Percentiles rank a stretch among this genome's conserved stretches.
phyloP scores from a whole-genome alignment of 2,797 vertebrate genomes.

The Margarornis squamiger region DNA sequence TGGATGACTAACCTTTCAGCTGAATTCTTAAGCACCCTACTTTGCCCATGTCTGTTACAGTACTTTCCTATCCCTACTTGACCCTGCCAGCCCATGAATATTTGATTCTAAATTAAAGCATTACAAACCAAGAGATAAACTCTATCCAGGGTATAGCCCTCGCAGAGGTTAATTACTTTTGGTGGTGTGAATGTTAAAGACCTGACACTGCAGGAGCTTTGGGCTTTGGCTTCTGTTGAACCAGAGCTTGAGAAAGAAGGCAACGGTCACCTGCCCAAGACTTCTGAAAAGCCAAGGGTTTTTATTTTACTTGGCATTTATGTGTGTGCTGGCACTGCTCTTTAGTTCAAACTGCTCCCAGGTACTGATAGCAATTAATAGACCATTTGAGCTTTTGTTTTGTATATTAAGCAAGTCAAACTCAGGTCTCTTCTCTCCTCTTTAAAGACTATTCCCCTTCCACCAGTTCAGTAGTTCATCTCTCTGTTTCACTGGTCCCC shows the following conservation, averaged over 20 bases:
- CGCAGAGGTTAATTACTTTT: neutral
- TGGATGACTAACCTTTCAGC: constrained; percentile 6
- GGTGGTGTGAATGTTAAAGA: neutral
- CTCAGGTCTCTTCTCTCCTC: neutral
- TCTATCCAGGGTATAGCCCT: neutral
- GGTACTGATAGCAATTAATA: neutral
- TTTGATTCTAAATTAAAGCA: constrained; percentile 46
- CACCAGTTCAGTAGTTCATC: neutral
- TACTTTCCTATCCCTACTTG: constrained; percentile 39
- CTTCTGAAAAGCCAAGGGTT: neutral
- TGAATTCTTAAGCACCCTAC: constrained; percentile 5
- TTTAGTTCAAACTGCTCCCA: neutral
- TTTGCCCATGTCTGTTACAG: neutral
- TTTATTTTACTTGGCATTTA: neutral
- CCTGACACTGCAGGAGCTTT: neutral
- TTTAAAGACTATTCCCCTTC: neutral
- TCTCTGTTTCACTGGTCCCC: neutral
- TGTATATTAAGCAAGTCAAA: neutral
- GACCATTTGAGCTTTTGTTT: neutral
- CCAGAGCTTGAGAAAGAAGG: neutral
- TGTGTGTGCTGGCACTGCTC: neutral
- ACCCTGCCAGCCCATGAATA: constrained; percentile 24
- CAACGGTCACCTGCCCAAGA: neutral
- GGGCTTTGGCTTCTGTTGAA: neutral
- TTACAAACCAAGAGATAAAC: constrained; percentile 17